Conservation (phyloP, 2,113 vertebrate genomes). For the Gallinago paraguaiae region DNA sequence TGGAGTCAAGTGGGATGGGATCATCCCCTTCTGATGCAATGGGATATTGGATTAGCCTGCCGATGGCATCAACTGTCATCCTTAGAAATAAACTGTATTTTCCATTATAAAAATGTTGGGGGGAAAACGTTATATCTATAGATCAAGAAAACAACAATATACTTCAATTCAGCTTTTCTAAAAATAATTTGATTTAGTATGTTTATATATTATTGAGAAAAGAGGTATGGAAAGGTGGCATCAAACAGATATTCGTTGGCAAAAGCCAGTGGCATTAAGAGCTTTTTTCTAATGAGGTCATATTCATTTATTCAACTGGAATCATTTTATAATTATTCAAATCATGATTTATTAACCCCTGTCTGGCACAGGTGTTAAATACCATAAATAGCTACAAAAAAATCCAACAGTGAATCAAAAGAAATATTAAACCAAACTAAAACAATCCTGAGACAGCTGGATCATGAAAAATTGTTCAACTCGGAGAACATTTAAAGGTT, state of each 20-base stretch:
- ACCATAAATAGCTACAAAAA: conserved; percentile 53
- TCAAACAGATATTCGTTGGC: background rate
- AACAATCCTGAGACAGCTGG: conserved; percentile 72
- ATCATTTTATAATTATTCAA: conserved; percentile 7
- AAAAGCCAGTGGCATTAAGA: background rate
- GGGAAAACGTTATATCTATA: background rate
- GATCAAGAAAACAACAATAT: background rate
- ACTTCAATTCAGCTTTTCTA: background rate
- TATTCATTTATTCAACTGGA: conserved; percentile 14
- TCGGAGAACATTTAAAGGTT: conserved; percentile 89
- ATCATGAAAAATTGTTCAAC: conserved; percentile 89
- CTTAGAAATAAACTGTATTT: background rate
- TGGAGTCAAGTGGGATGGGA: background rate
- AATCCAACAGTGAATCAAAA: conserved; percentile 57
- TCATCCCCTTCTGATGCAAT: background rate
- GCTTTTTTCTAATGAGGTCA: background rate
- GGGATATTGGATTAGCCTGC: background rate
- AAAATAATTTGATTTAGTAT: background rate
- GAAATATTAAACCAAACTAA: conserved; percentile 74
- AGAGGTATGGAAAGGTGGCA: background rate
- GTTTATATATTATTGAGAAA: background rate
- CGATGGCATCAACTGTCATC: background rate
- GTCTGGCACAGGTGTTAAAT: conserved; percentile 35
- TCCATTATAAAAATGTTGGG: background rate
- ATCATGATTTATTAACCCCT: conserved; percentile 47